These are phyloP conservation scores for Siniperca obscura DNA, from an alignment of 2,797 vertebrate genomes.

Conservation along the genomic window DNA sequence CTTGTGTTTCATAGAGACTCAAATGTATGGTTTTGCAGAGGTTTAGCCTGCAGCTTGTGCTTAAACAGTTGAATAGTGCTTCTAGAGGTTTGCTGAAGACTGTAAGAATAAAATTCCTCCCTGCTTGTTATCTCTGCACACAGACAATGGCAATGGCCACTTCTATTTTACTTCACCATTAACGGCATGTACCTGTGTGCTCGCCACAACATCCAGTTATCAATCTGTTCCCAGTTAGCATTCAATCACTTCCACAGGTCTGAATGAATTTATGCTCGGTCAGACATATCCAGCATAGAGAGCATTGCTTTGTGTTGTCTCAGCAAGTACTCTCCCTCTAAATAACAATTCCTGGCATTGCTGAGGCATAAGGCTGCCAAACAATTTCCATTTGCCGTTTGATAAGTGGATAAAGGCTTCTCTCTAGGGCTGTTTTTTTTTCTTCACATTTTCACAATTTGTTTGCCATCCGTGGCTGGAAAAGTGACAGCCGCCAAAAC, in stretches of 20 bases:
- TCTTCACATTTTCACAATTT: constrained; percentile 42
- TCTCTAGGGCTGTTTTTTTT: constrained; percentile 39
- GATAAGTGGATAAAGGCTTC: constrained; percentile 66
- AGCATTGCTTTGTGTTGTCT: constrained; percentile 47
- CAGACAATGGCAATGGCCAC: constrained; percentile 11
- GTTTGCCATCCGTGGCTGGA: constrained; percentile 51
- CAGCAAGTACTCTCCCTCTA: constrained; percentile 57
- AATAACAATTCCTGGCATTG: constrained; percentile 62
- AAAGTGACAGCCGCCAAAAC: constrained; percentile 68
- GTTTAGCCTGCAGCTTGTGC: not conserved
- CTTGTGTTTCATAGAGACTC: not conserved
- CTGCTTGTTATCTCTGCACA: constrained; percentile 25
- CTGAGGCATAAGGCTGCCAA: constrained; percentile 57
- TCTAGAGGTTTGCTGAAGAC: not conserved
- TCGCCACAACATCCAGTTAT: constrained; percentile 27
- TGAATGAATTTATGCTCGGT: constrained; percentile 42
- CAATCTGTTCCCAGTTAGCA: constrained; percentile 40
- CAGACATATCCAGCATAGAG: constrained; percentile 40
- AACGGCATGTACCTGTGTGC: constrained; percentile 32
- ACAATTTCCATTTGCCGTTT: constrained; percentile 60
- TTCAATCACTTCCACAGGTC: constrained; percentile 43
- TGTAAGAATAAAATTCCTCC: not conserved
- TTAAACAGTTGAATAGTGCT: not conserved
- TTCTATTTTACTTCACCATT: constrained; percentile 20
- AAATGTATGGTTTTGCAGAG: not conserved